Evolutionary conservation across 2,113 vertebrate species (phyloP).

Genomic region (Corynorhinus townsendii): DNA sequence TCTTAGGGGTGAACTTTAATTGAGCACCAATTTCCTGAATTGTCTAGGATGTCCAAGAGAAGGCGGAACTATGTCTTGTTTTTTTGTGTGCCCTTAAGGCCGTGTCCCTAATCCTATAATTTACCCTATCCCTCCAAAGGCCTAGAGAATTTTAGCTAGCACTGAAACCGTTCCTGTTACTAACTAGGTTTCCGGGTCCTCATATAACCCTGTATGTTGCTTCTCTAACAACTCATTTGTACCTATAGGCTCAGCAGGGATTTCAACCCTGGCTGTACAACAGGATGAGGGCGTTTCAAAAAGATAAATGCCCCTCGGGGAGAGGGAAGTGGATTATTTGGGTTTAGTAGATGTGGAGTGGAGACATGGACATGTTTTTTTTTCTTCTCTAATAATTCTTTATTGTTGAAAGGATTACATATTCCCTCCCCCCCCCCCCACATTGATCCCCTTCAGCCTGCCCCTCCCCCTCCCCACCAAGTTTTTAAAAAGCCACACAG

Average conservation of each 20-base stretch:
- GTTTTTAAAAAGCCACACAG: not conserved
- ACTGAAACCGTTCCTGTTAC: not conserved
- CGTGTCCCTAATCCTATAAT: not conserved
- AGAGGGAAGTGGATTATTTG: not conserved
- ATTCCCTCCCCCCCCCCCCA: accelerated
- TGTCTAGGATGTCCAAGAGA: not conserved
- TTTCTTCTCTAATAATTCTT: too few relatives aligned
- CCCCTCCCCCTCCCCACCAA: too few relatives aligned
- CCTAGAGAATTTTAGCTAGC: not conserved
- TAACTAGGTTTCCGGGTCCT: not conserved
- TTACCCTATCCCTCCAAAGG: not conserved
- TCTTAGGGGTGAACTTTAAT: not conserved
- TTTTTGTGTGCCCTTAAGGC: not conserved
- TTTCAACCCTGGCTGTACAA: not conserved
- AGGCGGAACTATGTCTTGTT: not conserved
- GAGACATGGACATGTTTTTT: not conserved
- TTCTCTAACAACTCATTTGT: not conserved
- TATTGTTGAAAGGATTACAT: too few relatives aligned
- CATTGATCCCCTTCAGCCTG: too few relatives aligned
- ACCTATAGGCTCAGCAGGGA: not conserved
- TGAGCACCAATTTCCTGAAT: not conserved
- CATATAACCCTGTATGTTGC: not conserved
- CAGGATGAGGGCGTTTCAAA: not conserved
- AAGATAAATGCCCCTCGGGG: not conserved
- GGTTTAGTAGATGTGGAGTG: not conserved